phyloP scores from a whole-genome alignment of 2,113 vertebrate species.

The Sapajus apella region DNA sequence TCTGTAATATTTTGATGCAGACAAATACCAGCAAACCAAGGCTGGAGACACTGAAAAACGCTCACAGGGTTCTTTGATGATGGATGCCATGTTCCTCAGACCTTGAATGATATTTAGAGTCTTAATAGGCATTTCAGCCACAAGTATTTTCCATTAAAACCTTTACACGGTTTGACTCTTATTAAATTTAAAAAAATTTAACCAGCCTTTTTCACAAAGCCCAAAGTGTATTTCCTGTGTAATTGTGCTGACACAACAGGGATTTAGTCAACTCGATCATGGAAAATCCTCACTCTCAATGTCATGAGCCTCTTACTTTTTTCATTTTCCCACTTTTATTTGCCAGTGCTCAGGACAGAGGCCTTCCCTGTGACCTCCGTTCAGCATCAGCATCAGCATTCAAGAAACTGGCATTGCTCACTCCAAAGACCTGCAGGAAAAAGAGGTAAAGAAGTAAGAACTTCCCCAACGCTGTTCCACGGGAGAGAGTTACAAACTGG shows the following conservation, averaged over 20 bases:
- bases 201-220: conserved; percentile 70
- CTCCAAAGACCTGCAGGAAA: not conserved
- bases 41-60: not conserved
- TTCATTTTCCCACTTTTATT: conserved; percentile 61
- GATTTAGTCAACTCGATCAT: conserved; percentile 61
- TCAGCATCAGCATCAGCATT: not conserved
- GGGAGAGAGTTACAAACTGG: not conserved
- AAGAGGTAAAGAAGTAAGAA: not conserved
- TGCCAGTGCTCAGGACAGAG: not conserved
- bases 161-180: conserved; percentile 73
- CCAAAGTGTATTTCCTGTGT: conserved; percentile 66
- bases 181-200: conserved; percentile 75
- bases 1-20: not conserved
- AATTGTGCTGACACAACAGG: conserved; percentile 68
- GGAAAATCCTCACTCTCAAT: not conserved
- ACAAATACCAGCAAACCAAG: not conserved
- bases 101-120: conserved; percentile 4
- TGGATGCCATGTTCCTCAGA: not conserved
- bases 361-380: not conserved
- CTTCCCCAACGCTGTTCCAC: not conserved
- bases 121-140: conserved; percentile 73
- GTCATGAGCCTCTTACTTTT: conserved; percentile 59
- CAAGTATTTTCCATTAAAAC: conserved; percentile 73
- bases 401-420: not conserved
- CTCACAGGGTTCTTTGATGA: not conserved